Percentiles rank a stretch among this genome's conserved stretches.
Evolutionary conservation across 92 coral and sea anemone genomes (phyloP).

Genomic region (Micromussa lordhowensis): DNA sequence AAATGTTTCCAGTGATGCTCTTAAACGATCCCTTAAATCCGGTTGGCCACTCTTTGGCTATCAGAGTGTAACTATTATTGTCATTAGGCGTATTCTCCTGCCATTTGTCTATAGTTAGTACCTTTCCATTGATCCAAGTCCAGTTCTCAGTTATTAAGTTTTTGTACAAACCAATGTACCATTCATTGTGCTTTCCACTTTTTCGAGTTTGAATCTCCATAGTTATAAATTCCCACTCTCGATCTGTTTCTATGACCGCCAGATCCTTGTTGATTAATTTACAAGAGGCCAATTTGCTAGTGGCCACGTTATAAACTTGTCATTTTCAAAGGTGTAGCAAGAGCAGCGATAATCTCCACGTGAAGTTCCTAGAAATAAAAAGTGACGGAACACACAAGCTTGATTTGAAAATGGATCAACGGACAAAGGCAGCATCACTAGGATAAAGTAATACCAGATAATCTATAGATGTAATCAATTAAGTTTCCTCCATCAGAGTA

Average conservation of each 20-base stretch:
- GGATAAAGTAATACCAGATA: no score
- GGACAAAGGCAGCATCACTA: no score
- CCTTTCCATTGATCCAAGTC: conserved; percentile 48
- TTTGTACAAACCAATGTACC: conserved; percentile 48
- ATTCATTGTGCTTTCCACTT: neutral
- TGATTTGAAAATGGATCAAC: neutral
- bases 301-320: neutral
- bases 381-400: neutral
- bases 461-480: no score
- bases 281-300: conserved; percentile 10
- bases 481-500: no score
- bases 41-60: neutral
- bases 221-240: conserved; percentile 48
- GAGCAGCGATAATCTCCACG: conserved; percentile 32
- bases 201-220: neutral
- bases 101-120: conserved; percentile 23
- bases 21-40: conserved; percentile 18
- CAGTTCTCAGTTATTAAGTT: conserved; percentile 1
- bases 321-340: conserved; percentile 51
- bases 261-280: neutral
- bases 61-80: neutral
- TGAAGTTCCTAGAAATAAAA: neutral
- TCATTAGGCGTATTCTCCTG: neutral
- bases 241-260: conserved; percentile 52
- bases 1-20: neutral